Conservation (phyloP, 2,888 invertebrate genomes). For the Orthonevra nobilis region DNA sequence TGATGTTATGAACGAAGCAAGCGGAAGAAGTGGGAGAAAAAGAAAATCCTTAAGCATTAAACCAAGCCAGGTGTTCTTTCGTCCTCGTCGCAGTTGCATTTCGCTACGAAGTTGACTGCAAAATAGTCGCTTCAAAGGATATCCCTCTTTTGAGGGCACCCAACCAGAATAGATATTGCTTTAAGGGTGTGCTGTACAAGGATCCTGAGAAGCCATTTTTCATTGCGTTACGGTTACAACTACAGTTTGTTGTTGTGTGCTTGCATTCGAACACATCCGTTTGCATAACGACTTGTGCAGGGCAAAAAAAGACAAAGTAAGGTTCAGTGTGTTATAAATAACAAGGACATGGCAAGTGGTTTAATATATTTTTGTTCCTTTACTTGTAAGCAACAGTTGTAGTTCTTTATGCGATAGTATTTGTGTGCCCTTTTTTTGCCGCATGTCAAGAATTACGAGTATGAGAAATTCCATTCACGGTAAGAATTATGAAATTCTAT, state of each 20-base stretch:
- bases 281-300: conserved; percentile 29
- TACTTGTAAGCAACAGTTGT: conserved; percentile 37
- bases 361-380: conserved; percentile 23
- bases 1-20: neutral
- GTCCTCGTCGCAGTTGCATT: neutral
- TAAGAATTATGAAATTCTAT: conserved; percentile 21
- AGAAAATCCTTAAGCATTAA: neutral
- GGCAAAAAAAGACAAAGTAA: neutral
- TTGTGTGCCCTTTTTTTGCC: neutral
- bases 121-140: conserved; percentile 3
- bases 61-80: conserved; percentile 9
- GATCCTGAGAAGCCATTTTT: neutral
- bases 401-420: neutral
- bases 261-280: neutral
- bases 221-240: conserved; percentile 10
- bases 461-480: conserved; percentile 22
- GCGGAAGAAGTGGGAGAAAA: neutral
- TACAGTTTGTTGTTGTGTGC: conserved; percentile 17
- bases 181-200: conserved; percentile 1
- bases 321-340: conserved; percentile 3
- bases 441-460: too few relatives aligned
- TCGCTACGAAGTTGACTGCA: neutral
- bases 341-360: conserved; percentile 51
- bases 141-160: neutral
- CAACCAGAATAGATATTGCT: neutral